These are phyloP conservation scores for Synanceia verrucosa DNA, from an alignment of 2,797 vertebrate genomes.

Conservation along the genomic window DNA sequence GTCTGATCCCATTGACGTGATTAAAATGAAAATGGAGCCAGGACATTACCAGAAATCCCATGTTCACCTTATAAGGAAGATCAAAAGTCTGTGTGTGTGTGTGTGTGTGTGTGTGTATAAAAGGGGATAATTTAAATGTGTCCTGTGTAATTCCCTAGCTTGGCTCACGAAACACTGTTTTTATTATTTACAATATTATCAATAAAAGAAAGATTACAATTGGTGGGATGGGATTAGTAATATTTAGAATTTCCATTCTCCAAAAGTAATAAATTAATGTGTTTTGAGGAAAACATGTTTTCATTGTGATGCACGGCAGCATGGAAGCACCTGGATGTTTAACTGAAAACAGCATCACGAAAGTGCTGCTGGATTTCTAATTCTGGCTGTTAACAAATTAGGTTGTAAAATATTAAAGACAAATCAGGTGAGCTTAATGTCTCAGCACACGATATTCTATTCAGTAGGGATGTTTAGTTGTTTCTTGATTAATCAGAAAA, in stretches of 20 bases:
- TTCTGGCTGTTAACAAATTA: not conserved
- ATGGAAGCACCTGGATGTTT: slow-evolving; percentile 32
- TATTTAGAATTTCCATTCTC: slow-evolving; percentile 54
- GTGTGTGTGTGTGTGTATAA: slow-evolving; percentile 28
- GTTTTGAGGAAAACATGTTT: slow-evolving; percentile 67
- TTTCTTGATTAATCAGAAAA: not conserved
- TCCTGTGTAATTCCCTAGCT: slow-evolving; percentile 70
- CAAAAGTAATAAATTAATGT: slow-evolving; percentile 60
- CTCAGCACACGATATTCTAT: not conserved
- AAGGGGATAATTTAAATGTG: slow-evolving; percentile 65
- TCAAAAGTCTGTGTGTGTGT: slow-evolving; percentile 53
- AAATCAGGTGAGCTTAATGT: not conserved
- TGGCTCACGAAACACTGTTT: slow-evolving; percentile 66
- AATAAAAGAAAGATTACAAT: slow-evolving; percentile 71
- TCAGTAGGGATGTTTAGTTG: not conserved
- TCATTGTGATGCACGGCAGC: slow-evolving; percentile 2
- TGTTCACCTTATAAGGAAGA: slow-evolving; percentile 81
- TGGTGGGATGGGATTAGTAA: slow-evolving; percentile 61
- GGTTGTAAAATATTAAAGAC: not conserved
- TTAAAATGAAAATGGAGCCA: slow-evolving; percentile 86
- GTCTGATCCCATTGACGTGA: slow-evolving; percentile 85
- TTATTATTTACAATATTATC: slow-evolving; percentile 68
- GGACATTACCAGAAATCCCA: slow-evolving; percentile 82
- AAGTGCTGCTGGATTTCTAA: slow-evolving; percentile 13
- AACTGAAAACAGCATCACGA: slow-evolving; percentile 15